Base-by-base conservation (phyloP, 2,888 invertebrate genomes). In the Pristionchus fissidentatus region DNA sequence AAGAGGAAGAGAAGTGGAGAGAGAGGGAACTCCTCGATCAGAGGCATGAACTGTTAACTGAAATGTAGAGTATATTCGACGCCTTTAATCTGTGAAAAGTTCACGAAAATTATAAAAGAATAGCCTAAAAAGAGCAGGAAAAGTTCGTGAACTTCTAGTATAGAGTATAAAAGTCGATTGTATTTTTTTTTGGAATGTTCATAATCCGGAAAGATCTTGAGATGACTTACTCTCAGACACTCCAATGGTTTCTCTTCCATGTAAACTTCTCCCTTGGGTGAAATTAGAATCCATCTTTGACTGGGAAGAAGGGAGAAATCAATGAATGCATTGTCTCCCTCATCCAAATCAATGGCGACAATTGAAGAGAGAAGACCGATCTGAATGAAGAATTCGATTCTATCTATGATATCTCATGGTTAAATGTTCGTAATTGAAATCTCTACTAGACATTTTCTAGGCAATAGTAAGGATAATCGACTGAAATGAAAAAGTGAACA, bases 1-100 rank as follows among this genome's bases (percentile, higher is more conserved):
- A n/a, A 81, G 46, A 35, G 32, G 29, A 46, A 52, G 7, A 13
- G 66, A 52, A 22, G 81, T 10, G 38, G 62, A 66, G 13, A 62
- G 66, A 1, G 81, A 66, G 41, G 81, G 81, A 81, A 81, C 38
- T 13, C 81, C 81, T 26, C 81, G 62, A 66, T 81, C 81, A 0
- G 57, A 41, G 7, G 60, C 80, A 5, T 13, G n/a, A n/a, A 80
- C 38, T 15, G 10, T 26, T 8, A 80, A 32, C 80, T 80, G 60
- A 13, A 41, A 78, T 10, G 35, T 5, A 73, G 13, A 3, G 4
- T 29, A 52, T 46, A 38, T 73, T 73, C 13, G 41, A 62, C n/a
- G 62, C n/a, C 8, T 26, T 26, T 62, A 26, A 15, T 29, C 13
- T 19, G 13, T 62, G n/a, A 62, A 62, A 19, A 15, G 10, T 41